Percentiles rank a stretch among this genome's conserved stretches.
phyloP scores from a whole-genome alignment of 2,888 invertebrate species.

The Heteropelma amictum region DNA sequence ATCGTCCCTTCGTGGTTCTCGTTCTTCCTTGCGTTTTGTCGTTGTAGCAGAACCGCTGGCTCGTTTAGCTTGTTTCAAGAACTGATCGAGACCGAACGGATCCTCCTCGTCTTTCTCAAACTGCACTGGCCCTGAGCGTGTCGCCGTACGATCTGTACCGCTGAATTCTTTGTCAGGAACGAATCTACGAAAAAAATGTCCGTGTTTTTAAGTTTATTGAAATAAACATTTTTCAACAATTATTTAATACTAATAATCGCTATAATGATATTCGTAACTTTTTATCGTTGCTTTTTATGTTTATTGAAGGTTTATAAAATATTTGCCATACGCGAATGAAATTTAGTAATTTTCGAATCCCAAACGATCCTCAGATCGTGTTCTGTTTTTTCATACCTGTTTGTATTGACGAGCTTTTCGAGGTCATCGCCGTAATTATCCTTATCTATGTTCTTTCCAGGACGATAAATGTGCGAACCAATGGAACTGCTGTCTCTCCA shows the following conservation, averaged over 20 bases:
- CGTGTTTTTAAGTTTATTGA: no score
- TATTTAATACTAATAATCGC: neutral
- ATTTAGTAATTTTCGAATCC: no score
- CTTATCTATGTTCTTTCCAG: conserved; percentile 91
- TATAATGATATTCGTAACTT: neutral
- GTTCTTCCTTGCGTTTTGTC: conserved; percentile 82
- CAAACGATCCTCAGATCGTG: no score
- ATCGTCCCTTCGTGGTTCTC: conserved; percentile 72
- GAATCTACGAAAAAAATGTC: conserved; percentile 83
- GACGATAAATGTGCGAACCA: conserved; percentile 93
- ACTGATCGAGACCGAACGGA: conserved; percentile 98
- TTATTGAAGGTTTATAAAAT: neutral
- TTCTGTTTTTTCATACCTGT: conserved; percentile 79
- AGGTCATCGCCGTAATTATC: conserved; percentile 95
- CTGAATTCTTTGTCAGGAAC: conserved; percentile 98
- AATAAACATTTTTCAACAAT: neutral
- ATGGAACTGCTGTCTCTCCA: conserved; percentile 95
- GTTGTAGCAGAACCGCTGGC: conserved; percentile 82
- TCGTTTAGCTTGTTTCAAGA: conserved; percentile 97
- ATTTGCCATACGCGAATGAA: no score
- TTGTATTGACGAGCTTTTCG: conserved; percentile 92
- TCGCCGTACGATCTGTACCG: conserved; percentile 88
- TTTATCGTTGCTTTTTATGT: neutral
- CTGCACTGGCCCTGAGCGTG: conserved; percentile 96
- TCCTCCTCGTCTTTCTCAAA: conserved; percentile 93